Conservation (phyloP, 2,888 invertebrate genomes). For the Mythimna impura region DNA sequence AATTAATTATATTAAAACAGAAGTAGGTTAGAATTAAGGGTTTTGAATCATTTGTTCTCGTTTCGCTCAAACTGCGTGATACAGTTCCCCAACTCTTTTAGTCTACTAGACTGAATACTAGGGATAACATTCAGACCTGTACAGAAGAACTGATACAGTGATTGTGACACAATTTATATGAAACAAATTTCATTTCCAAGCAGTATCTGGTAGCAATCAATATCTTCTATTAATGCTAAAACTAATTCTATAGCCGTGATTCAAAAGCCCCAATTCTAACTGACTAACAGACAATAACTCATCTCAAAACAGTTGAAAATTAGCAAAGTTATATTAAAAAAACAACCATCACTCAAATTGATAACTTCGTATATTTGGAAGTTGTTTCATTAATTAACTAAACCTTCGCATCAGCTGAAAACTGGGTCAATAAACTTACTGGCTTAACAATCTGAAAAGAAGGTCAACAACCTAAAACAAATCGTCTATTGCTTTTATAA, state of each 20-base stretch:
- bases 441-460: neutral
- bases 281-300: neutral
- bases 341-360: neutral
- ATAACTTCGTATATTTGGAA: neutral
- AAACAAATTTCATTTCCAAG: neutral
- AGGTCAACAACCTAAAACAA: neutral
- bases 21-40: too few species aligned
- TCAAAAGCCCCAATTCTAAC: too few species aligned
- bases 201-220: conserved; percentile 3
- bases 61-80: too few species aligned
- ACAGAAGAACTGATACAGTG: too few species aligned
- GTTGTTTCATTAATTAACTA: neutral
- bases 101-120: too few species aligned
- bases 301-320: neutral
- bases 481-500: neutral
- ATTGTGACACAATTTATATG: neutral
- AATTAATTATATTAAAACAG: too few species aligned
- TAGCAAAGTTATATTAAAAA: neutral
- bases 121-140: too few species aligned
- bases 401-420: neutral
- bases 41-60: too few species aligned
- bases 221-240: neutral
- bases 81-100: too few species aligned
- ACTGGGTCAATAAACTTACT: neutral
- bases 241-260: neutral